Percentiles rank a stretch among this genome's conserved stretches.
Conservation (phyloP, 2,113 vertebrate genomes). For the Labeo catla region DNA sequence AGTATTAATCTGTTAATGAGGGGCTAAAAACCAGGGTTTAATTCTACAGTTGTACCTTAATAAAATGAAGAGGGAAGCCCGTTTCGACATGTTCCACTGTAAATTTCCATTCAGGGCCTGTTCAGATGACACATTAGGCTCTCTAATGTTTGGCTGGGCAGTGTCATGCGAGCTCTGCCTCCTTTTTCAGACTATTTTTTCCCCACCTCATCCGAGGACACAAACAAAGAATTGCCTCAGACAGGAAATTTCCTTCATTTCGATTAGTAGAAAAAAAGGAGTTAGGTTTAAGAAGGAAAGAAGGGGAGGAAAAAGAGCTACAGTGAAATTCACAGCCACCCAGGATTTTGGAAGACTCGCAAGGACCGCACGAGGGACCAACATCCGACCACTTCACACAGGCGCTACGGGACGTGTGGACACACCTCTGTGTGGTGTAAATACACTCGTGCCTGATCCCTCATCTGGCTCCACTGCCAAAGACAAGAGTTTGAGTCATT, state of each 20-base stretch:
- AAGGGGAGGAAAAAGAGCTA: slow-evolving; percentile 41
- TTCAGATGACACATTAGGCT: slow-evolving; percentile 38
- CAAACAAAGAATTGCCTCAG: slow-evolving; percentile 37
- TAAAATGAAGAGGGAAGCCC: slow-evolving; percentile 8
- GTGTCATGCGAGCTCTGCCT: slow-evolving; percentile 17
- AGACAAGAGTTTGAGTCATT: slow-evolving; percentile 44
- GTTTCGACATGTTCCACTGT: slow-evolving; percentile 43
- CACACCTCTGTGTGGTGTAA: slow-evolving; percentile 71
- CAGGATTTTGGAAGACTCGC: slow-evolving; percentile 65
- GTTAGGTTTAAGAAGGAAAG: slow-evolving; percentile 41
- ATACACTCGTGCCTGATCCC: slow-evolving; percentile 71
- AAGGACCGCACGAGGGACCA: slow-evolving; percentile 62
- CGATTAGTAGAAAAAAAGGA: slow-evolving; percentile 59
- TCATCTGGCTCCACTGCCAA: slow-evolving; percentile 68
- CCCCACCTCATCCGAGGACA: slow-evolving; percentile 1
- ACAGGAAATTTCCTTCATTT: slow-evolving; percentile 61
- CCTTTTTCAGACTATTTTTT: slow-evolving; percentile 21
- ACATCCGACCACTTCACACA: slow-evolving; percentile 75
- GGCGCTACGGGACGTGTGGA: slow-evolving; percentile 70
- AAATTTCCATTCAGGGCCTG: slow-evolving; percentile 50
- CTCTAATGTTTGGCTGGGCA: slow-evolving; percentile 48
- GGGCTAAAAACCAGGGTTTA: neutral
- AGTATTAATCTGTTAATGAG: slow-evolving; percentile 10
- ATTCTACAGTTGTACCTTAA: slow-evolving; percentile 32
- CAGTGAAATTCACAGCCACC: slow-evolving; percentile 70